These are phyloP conservation scores for Acrocera orbiculus DNA, from an alignment of 2,888 invertebrate genomes.

Conservation along the genomic window DNA sequence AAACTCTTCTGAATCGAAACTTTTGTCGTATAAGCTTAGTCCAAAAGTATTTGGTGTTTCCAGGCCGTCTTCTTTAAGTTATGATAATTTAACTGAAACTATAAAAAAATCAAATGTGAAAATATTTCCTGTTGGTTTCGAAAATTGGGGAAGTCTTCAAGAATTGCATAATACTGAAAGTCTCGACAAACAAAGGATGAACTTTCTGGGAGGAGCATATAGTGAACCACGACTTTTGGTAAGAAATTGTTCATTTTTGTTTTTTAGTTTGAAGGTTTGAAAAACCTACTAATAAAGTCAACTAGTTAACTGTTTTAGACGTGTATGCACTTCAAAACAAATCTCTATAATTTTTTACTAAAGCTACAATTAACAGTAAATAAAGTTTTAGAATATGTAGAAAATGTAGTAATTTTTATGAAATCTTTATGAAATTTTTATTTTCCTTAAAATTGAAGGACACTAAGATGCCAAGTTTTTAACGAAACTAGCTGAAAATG, in stretches of 20 bases:
- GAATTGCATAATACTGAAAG: constrained; percentile 31
- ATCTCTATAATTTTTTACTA: no score
- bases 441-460: no score
- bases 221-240: constrained; percentile 50
- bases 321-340: no score
- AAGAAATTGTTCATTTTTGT: constrained; percentile 14
- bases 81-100: constrained; percentile 24
- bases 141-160: constrained; percentile 45
- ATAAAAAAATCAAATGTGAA: constrained; percentile 16
- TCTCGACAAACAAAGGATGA: constrained; percentile 4
- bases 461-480: no score
- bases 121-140: constrained; percentile 12
- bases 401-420: no score
- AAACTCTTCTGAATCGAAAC: constrained; percentile 11
- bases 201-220: constrained; percentile 34
- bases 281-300: no score
- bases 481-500: no score
- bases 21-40: constrained; percentile 38
- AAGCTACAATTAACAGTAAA: no score
- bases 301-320: no score
- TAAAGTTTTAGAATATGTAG: no score
- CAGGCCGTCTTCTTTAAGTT: constrained; percentile 20
- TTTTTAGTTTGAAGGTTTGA: not conserved
- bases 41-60: constrained; percentile 46
- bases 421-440: no score